Evolutionary conservation across 1,140 invertebrate genomes (phyloP).

Genomic region (Diploscapter pachys): DNA sequence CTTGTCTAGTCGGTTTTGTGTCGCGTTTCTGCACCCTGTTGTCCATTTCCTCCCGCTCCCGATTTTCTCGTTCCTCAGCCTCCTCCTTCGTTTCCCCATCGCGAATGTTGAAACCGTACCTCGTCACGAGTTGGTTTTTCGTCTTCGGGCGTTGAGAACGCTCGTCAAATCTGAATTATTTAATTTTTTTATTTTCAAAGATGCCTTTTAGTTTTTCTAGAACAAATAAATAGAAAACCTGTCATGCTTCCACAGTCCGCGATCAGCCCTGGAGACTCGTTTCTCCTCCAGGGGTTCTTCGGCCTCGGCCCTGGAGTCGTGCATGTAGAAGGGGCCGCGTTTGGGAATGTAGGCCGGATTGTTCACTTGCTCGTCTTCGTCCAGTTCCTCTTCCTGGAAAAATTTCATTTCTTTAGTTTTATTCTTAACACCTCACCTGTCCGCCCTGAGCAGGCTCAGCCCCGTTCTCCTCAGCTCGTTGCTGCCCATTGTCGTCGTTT

Average conservation of each 20-base stretch:
- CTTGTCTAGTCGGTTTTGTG: background rate
- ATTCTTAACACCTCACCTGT: background rate
- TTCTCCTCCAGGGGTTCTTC: background rate
- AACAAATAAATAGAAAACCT: background rate
- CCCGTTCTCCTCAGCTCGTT: background rate
- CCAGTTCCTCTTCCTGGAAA: constrained; percentile 3
- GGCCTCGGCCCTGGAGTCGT: constrained; percentile 16
- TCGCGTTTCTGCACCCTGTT: background rate
- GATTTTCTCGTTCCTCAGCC: background rate
- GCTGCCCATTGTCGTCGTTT: background rate
- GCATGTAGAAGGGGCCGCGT: constrained; percentile 17
- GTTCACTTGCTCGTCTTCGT: constrained; percentile 13
- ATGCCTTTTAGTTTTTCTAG: background rate
- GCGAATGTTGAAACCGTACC: constrained; percentile 20
- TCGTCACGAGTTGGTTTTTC: constrained; percentile 10
- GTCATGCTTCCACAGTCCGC: constrained; percentile 11
- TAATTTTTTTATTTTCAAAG: background rate
- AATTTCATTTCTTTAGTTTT: background rate
- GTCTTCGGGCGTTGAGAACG: constrained; percentile 6
- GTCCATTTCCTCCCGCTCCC: background rate
- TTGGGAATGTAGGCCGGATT: constrained; percentile 23
- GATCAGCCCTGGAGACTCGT: constrained; percentile 12
- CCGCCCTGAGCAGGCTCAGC: background rate
- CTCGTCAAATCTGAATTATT: background rate
- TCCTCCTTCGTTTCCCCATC: constrained; percentile 7